Percentiles rank a stretch among this genome's conserved stretches.
phyloP scores from a whole-genome alignment of 2,797 vertebrate genomes.

The Chelonia mydas region DNA sequence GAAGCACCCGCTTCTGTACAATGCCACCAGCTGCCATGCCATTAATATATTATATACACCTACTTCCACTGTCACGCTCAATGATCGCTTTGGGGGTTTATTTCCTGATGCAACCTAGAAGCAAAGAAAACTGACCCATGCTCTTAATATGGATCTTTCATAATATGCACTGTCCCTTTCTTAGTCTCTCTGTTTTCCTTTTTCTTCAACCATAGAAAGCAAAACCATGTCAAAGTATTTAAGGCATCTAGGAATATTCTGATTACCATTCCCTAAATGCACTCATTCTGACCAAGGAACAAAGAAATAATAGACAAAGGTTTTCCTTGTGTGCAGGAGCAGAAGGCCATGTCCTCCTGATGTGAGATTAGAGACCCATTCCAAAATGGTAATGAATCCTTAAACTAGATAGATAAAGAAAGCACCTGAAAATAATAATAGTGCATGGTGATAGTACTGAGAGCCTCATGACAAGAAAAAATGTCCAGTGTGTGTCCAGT shows the following conservation, averaged over 20 bases:
- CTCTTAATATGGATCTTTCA: background rate
- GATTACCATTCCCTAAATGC: background rate
- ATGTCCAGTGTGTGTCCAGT: background rate
- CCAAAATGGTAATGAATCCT: slow-evolving; percentile 8
- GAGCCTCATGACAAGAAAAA: background rate
- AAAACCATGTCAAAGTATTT: slow-evolving; percentile 5
- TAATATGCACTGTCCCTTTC: background rate
- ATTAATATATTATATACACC: background rate
- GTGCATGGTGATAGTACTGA: background rate
- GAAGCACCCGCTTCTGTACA: slow-evolving; percentile 60
- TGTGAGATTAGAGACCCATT: slow-evolving; percentile 21
- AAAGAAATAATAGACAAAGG: slow-evolving; percentile 52
- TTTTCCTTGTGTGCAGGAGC: slow-evolving; percentile 32
- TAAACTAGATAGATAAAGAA: background rate
- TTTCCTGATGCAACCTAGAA: background rate
- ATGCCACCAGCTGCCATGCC: slow-evolving; percentile 52
- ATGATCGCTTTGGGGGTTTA: background rate
- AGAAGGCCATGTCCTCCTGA: background rate
- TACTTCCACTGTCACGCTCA: background rate
- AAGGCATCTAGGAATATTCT: slow-evolving; percentile 3
- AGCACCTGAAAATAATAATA: background rate
- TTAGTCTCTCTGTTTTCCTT: background rate
- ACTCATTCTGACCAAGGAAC: background rate
- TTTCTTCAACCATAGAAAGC: background rate
- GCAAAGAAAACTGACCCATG: slow-evolving; percentile 48